phyloP scores from a whole-genome alignment of 2,113 vertebrate species.

The Myiopsitta monachus region DNA sequence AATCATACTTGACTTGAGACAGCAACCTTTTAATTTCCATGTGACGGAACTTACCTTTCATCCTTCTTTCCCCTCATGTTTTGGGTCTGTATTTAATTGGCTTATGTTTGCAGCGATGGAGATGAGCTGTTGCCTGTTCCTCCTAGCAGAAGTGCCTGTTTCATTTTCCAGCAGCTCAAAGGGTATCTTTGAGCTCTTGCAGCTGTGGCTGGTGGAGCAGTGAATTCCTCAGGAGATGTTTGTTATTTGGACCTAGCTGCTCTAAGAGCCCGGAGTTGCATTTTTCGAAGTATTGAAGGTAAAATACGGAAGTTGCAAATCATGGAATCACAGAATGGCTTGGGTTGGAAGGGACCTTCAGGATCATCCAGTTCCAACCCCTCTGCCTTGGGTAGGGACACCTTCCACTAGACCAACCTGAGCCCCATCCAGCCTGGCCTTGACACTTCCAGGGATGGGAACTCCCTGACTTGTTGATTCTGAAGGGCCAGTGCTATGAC shows the following conservation, averaged over 20 bases:
- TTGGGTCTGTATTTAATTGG: neutral
- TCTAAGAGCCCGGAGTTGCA: neutral
- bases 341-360: neutral
- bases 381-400: neutral
- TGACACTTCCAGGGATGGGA: neutral
- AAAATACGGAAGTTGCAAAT: accelerated
- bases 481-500: neutral
- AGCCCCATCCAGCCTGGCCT: neutral
- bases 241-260: neutral
- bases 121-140: neutral
- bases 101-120: neutral
- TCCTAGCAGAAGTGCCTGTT: neutral
- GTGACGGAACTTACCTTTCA: neutral
- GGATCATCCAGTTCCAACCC: neutral
- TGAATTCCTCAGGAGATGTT: neutral
- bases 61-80: neutral
- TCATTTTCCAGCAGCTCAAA: neutral
- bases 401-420: neutral
- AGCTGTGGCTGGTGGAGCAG: neutral
- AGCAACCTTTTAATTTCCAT: neutral
- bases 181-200: neutral
- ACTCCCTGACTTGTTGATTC: neutral
- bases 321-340: neutral
- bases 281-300: neutral
- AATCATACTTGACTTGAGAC: neutral